A percentile compares a stretch with the other conserved stretches of the same genome.
Evolutionary conservation across 2,888 invertebrate genomes (phyloP).

Genomic region (Thera obeliscata): DNA sequence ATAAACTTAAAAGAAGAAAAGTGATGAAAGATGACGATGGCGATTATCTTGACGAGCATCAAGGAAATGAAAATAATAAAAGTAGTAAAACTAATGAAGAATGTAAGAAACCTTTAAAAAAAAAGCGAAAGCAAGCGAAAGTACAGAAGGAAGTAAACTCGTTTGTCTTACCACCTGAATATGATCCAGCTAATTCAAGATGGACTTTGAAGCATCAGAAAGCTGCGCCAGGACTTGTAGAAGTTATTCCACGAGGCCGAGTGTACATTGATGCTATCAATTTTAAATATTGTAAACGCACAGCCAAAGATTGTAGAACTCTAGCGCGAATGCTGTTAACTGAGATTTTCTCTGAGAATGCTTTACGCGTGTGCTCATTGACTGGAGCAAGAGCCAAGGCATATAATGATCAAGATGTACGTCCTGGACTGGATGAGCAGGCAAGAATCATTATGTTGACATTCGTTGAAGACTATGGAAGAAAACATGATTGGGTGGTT

Average conservation of each 20-base stretch:
- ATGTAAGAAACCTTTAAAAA: no score
- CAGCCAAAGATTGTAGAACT: neutral
- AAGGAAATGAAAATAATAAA: no score
- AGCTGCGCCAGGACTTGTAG: neutral
- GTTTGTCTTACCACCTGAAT: neutral
- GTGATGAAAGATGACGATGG: no score
- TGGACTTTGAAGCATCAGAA: constrained; percentile 1
- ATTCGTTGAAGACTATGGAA: neutral
- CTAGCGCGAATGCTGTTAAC: neutral
- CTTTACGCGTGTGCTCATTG: neutral
- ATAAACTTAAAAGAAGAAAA: no score
- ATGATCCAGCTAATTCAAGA: neutral
- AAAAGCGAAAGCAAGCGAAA: no score
- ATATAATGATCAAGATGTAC: neutral
- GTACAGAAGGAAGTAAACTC: neutral
- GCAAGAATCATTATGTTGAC: neutral
- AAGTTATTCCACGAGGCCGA: neutral
- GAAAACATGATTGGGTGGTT: neutral
- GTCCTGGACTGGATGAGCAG: neutral
- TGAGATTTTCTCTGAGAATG: neutral
- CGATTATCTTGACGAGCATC: no score
- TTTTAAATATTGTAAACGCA: neutral
- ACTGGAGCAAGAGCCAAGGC: neutral
- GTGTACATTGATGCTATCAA: neutral
- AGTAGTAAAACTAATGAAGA: no score